Evolutionary conservation across 2,888 invertebrate genomes (phyloP), one percentile per base, ranked within the genome.

Genomic region (Dromius quadrimaculatus): DNA sequence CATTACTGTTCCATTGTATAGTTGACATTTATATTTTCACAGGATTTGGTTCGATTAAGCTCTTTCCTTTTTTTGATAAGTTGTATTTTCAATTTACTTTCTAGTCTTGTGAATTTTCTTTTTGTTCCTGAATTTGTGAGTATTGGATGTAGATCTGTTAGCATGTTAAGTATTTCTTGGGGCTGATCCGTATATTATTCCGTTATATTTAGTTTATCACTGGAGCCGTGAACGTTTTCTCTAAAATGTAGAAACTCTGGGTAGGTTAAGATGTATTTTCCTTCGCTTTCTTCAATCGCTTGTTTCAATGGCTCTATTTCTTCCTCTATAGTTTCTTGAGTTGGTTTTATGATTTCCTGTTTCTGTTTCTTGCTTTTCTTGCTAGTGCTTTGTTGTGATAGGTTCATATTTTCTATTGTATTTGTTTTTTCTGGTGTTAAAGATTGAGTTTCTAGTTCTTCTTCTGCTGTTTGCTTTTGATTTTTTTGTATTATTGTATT

Each of bases 21-120:
- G n/a, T n/a, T 62, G 34, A 23, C 34, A 57, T 57, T 28, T 2
- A 28, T 23, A 13, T 32, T 28, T 8, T 23, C 17, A 2, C 2
- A 8, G 1, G 34, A 23, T 19, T 32, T 1, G 3, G 32, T n/a
- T 11, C n/a, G 34, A 15, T 19, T 2, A 11, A 32, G 6, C 3
- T 32, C 28, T 11, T 38, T 1, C 15, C 38, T 1, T 59, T 32
- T 34, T 32, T 32, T 13, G 2, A n/a, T n/a, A 15, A 34, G 1
- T 15, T 34, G 19, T 38, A 28, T 8, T 9, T 65, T 54, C 1
- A 71, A 20, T 28, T 34, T 23, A 1, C 47, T 71, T 47, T 71
- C 8, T 59, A 73, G 8, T 50, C 15, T 54, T 2, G 72, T 71
- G 23, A 71, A 72, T 64, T 19, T 63, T 11, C 4, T 32, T 61